Evolutionary conservation across 2,888 invertebrate genomes (phyloP).

Genomic region (Microctonus hyperodae): DNA sequence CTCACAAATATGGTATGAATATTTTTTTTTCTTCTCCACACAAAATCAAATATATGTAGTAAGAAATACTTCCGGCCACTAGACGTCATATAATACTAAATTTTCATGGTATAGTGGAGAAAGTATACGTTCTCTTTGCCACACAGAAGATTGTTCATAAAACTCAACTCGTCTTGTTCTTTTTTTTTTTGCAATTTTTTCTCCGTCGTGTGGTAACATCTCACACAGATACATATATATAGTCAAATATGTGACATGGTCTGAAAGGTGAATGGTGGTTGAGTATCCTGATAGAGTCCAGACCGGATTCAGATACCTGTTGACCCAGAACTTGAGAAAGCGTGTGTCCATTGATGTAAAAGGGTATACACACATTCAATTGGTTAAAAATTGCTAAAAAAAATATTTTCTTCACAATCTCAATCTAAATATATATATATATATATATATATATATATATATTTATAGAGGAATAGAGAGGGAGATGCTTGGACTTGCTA

Average conservation of each 20-base stretch:
- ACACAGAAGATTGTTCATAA: conserved; percentile 20
- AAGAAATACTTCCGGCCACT: background rate
- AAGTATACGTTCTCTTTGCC: conserved; percentile 28
- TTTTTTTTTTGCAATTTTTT: conserved; percentile 18
- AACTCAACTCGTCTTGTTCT: conserved; percentile 24
- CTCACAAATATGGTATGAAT: background rate
- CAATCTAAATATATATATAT: background rate
- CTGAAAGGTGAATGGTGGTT: conserved; percentile 10
- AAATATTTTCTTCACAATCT: background rate
- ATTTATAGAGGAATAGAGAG: background rate
- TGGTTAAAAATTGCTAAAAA: conserved; percentile 32
- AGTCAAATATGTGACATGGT: conserved; percentile 1
- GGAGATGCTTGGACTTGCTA: conserved; percentile 44
- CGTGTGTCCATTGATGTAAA: conserved; percentile 28
- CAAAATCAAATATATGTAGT: background rate
- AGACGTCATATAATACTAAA: background rate
- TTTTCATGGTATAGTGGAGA: conserved; percentile 23
- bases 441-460: background rate
- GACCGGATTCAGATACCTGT: conserved; percentile 44
- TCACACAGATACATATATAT: background rate
- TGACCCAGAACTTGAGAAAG: conserved; percentile 61
- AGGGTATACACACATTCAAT: background rate
- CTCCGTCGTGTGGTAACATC: background rate
- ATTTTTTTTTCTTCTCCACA: background rate
- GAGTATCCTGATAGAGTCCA: conserved; percentile 17